Evolutionary conservation across 2,797 vertebrate species (phyloP).

Genomic region (Sternarchorhynchus goeldii): DNA sequence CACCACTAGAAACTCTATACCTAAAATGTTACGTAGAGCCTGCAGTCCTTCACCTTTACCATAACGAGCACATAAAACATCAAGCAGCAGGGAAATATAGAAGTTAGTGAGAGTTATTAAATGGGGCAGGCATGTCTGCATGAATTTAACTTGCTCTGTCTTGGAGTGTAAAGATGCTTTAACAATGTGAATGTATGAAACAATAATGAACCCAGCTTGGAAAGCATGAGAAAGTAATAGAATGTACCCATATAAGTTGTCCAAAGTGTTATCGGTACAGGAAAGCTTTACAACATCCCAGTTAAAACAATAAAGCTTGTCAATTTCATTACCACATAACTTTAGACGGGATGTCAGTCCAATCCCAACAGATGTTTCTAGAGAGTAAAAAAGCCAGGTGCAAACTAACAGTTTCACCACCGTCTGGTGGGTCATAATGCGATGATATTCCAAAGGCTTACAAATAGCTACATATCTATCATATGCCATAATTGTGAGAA

Average conservation of each 20-base stretch:
- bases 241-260: conserved; percentile 62
- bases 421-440: conserved; percentile 57
- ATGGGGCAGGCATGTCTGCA: conserved; percentile 72
- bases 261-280: conserved; percentile 57
- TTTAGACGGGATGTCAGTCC: conserved; percentile 54
- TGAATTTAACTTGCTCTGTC: conserved; percentile 59
- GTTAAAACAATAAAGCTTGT: conserved; percentile 69
- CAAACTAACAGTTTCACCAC: conserved; percentile 62
- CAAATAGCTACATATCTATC: conserved; percentile 58
- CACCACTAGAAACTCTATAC: conserved; percentile 66
- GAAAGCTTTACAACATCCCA: conserved; percentile 72
- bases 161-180: conserved; percentile 52
- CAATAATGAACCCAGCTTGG: conserved; percentile 61
- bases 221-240: conserved; percentile 46
- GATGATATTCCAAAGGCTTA: conserved; percentile 64
- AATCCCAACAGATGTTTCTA: conserved; percentile 34
- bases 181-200: conserved; percentile 67
- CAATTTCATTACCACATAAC: conserved; percentile 58
- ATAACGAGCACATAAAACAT: conserved; percentile 62
- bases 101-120: conserved; percentile 63
- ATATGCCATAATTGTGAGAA: too few relatives aligned
- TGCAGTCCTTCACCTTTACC: conserved; percentile 24
- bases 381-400: conserved; percentile 59
- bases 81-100: conserved; percentile 57
- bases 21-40: conserved; percentile 57